phyloP scores from a whole-genome alignment of 2,888 invertebrate species.

The Cenopis cana region DNA sequence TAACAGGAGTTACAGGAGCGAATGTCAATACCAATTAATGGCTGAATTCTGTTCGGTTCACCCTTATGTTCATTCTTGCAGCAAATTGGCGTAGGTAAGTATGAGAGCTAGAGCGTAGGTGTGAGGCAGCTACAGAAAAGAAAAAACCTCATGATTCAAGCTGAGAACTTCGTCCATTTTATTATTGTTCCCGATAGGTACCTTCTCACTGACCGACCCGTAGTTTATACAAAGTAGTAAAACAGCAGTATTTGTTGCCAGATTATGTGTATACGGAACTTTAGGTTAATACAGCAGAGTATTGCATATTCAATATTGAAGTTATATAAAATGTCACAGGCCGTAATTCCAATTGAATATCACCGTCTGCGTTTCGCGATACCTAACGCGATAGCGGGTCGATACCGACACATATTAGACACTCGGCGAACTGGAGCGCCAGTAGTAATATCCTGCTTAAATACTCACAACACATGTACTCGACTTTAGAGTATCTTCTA shows the following conservation, averaged over 20 bases:
- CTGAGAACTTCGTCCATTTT: background rate
- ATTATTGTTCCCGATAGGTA: no score
- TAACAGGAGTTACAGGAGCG: no score
- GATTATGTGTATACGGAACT: no score
- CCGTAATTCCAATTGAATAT: background rate
- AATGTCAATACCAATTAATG: background rate
- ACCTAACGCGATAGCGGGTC: conserved; percentile 2
- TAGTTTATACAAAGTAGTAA: background rate
- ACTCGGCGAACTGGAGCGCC: conserved; percentile 18
- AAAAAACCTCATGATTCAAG: background rate
- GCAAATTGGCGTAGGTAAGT: background rate
- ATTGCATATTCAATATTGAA: background rate
- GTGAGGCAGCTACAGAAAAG: background rate
- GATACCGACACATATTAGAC: conserved; percentile 15
- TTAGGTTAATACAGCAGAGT: no score
- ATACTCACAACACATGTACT: background rate
- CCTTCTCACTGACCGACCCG: background rate
- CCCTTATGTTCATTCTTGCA: background rate
- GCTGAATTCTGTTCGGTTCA: background rate
- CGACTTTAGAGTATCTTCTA: background rate
- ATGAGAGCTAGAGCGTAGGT: background rate
- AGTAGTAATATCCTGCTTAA: conserved; percentile 1
- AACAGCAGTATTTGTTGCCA: background rate
- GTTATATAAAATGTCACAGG: background rate
- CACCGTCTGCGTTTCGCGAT: conserved; percentile 8